Percentiles rank a stretch among this genome's conserved stretches.
Evolutionary conservation across 2,113 vertebrate species (phyloP).

Genomic region (Phalacrocorax carbo): DNA sequence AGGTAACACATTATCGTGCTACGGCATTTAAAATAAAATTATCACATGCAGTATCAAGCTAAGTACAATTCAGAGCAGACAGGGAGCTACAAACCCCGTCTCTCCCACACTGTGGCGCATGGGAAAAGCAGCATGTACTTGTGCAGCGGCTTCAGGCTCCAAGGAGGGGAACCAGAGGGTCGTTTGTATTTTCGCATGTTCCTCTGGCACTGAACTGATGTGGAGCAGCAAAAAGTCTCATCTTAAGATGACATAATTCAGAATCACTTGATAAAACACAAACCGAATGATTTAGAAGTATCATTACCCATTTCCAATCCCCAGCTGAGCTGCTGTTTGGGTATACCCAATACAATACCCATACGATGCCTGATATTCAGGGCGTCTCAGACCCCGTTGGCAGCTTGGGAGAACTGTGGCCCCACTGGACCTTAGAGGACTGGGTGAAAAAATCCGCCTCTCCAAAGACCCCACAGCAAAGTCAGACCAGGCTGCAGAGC

Average conservation of each 20-base stretch:
- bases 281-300: background rate
- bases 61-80: background rate
- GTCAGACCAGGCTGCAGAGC: background rate
- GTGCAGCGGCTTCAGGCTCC: background rate
- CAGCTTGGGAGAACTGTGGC: background rate
- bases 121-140: background rate
- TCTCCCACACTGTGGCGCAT: fast-evolving
- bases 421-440: background rate
- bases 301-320: background rate
- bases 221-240: background rate
- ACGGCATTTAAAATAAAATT: background rate
- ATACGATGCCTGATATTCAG: fast-evolving
- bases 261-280: background rate
- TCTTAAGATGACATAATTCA: background rate
- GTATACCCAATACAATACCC: too few species aligned
- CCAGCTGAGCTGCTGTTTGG: background rate
- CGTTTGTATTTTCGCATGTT: background rate
- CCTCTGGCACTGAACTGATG: background rate
- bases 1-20: background rate
- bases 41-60: fast-evolving
- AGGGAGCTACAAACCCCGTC: background rate
- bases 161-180: background rate
- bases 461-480: fast-evolving
- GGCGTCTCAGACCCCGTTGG: fast-evolving
- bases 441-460: background rate